Conservation (phyloP, 92 coral and sea anemone genomes). For the Actinostola sp. region DNA sequence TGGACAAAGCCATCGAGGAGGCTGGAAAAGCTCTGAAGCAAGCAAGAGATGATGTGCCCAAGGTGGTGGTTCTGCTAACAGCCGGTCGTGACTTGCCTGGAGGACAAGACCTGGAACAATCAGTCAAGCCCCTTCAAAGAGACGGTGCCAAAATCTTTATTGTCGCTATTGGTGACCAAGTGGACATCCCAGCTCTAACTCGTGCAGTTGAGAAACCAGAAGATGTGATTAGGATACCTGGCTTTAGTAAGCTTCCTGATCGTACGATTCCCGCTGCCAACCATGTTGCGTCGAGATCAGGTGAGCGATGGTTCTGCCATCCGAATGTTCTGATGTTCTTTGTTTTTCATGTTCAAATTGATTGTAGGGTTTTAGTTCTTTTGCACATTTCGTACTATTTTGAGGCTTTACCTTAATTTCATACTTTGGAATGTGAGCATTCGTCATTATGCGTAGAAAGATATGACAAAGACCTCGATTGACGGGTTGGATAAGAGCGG, state of each 20-base stretch:
- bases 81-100: constrained; percentile 53
- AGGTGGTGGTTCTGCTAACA: constrained; percentile 58
- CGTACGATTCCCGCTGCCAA: constrained; percentile 8
- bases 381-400: no score
- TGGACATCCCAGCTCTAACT: no score
- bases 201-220: constrained; percentile 20
- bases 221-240: constrained; percentile 26
- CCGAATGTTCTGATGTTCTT: no score
- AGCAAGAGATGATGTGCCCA: constrained; percentile 53
- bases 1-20: constrained; percentile 57
- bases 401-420: no score
- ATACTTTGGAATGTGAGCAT: no score
- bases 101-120: constrained; percentile 12
- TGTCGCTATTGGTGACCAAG: constrained; percentile 49
- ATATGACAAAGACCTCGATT: no score
- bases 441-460: no score
- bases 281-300: neutral
- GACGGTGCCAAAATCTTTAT: constrained; percentile 51
- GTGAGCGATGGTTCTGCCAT: no score
- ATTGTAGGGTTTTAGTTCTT: no score
- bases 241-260: constrained; percentile 19
- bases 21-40: constrained; percentile 29
- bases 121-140: constrained; percentile 31
- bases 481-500: no score
- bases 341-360: no score